Percentiles rank a stretch among this genome's conserved stretches.
phyloP scores from a whole-genome alignment of 2,888 invertebrate species.

The Lasioglossum calceatum region DNA sequence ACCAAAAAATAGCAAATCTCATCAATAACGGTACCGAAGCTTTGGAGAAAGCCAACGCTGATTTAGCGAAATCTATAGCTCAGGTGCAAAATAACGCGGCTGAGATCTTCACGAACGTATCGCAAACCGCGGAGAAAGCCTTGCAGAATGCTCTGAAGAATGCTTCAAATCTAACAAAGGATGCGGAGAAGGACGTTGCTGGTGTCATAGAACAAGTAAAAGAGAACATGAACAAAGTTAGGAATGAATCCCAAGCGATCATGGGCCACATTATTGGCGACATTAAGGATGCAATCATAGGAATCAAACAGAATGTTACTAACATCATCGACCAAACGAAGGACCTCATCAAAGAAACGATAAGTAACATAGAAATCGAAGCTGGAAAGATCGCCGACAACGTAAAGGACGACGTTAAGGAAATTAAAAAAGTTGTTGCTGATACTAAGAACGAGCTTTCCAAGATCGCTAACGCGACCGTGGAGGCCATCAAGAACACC shows the following conservation, averaged over 20 bases:
- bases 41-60: background rate
- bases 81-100: background rate
- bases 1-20: background rate
- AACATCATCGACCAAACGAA: background rate
- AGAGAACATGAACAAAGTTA: background rate
- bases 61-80: background rate
- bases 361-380: background rate
- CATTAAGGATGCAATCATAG: background rate
- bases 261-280: background rate
- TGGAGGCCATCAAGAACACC: background rate
- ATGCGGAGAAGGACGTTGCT: background rate
- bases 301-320: background rate
- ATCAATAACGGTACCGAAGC: background rate
- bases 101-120: background rate
- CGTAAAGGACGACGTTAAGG: background rate
- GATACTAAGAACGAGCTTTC: background rate
- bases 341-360: background rate
- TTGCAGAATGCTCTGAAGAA: background rate
- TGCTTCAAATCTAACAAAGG: background rate
- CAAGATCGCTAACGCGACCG: background rate
- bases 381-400: background rate
- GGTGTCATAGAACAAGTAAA: background rate
- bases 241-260: background rate
- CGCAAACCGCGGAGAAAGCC: no score
- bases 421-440: background rate